Base-by-base conservation (phyloP, 2,888 invertebrate species). In the Sinohyriopsis cumingii region DNA sequence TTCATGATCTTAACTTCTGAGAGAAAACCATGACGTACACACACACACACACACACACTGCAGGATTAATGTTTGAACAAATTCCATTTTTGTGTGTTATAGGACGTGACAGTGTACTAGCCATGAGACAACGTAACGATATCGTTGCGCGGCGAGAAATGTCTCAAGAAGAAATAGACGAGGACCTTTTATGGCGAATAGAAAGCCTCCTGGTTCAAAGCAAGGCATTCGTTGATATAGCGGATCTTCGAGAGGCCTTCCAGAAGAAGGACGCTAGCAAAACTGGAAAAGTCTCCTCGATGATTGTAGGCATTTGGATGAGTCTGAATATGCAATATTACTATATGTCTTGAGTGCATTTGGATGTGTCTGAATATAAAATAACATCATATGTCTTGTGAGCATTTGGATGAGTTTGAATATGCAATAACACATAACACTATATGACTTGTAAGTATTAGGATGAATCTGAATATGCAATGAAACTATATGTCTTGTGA, bases 91-190 rank as follows among this genome's bases (percentile, higher is more conserved):
- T 60, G 56, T 56, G 2, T 20, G 19, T 61, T 53, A 19, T 57
- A 24, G 88, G 87, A 9, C 77, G 89, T n/a, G 89, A 89, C 73
- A 89, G 88, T 69, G 88, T 89, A 15, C 64, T 82, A 65, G 88
- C 88, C 0, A 80, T 84, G 73, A 72, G 75, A 57, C 65, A 78
- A 20, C 70, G 83, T 18, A 86, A 86, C 65, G 84, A 85, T 68
- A 69, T 82, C 18, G 76, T 77, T 19, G 67, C 78, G 12, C 71
- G 77, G 28, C 60, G 68, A 24, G 77, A 77, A 25, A 71, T 85
- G 64, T 78, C 82, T 0, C 78, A 78, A 55, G 89, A 89, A 56
- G 81, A 86, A 62, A 72, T 80, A 12, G 89, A 89, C 72, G 78
- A 79, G 3, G 88, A 89, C 63, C 75, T 88, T 56, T 53, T 86